phyloP scores from a whole-genome alignment of 1,140 invertebrate genomes.

The Kradibia gibbosae region DNA sequence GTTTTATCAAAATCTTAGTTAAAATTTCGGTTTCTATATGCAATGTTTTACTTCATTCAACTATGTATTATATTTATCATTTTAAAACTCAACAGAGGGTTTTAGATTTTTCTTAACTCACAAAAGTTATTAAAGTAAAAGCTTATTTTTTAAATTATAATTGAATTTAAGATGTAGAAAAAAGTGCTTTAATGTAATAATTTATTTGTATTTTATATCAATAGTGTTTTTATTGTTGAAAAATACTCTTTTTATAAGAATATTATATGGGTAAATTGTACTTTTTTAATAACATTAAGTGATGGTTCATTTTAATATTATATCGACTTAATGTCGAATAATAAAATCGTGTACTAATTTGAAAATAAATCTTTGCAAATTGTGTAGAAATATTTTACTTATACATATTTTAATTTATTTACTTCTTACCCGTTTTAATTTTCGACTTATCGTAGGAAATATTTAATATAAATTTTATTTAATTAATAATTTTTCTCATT shows the following conservation, averaged over 20 bases:
- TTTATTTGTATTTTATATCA: not conserved
- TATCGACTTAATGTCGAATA: not conserved
- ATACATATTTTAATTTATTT: not conserved
- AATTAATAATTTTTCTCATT: not conserved
- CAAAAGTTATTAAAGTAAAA: too few relatives aligned
- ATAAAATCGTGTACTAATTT: not conserved
- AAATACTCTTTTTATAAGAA: not conserved
- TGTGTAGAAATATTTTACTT: not conserved
- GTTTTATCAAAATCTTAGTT: too few relatives aligned
- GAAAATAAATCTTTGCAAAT: slow-evolving; percentile 34
- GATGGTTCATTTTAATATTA: not conserved
- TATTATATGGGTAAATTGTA: not conserved
- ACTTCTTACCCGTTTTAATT: too few relatives aligned
- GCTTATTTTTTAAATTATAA: too few relatives aligned
- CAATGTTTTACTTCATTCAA: too few relatives aligned
- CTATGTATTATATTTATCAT: too few relatives aligned
- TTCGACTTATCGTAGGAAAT: not conserved
- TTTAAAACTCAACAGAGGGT: too few relatives aligned
- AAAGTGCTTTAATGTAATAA: too few relatives aligned
- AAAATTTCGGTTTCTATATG: too few relatives aligned
- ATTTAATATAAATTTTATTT: slow-evolving; percentile 6
- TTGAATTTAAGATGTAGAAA: too few relatives aligned
- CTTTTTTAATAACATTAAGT: not conserved
- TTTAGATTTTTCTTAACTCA: too few relatives aligned
- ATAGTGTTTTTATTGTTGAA: not conserved